Evolutionary conservation across 1,140 invertebrate genomes (phyloP), one percentile per base, ranked within the genome.

Genomic region (Spodoptera frugiperda): DNA sequence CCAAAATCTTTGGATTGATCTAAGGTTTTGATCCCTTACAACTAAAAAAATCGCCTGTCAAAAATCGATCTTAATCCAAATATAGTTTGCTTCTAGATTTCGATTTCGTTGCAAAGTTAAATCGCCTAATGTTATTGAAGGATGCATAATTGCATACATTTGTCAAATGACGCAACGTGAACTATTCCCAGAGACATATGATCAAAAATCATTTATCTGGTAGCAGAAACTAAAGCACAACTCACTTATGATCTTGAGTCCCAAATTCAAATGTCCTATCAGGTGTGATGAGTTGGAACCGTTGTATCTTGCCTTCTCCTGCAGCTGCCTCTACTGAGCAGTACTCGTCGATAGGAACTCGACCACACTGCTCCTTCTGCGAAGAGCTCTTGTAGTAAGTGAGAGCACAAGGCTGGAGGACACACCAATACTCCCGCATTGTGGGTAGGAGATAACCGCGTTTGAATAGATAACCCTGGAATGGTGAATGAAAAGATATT

Each of bases 401-500:
- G n/a, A 98, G 92, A 79, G 96, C 96, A 19, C 95, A 96, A 4
- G 97, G 97, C 73, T 96, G 95, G 5, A 98, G 90, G 2, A 97
- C 96, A 88, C 97, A 97, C 96, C 97, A 97, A 86, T 97, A 96
- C 77, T 97, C 97, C n/a, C 96, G 95, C 93, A 97, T 96, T 1
- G 96, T 96, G 10, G 96, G 97, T 65, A 98, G 89, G 6, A 97
- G 94, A 82, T 96, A 97, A 1, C 97, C 97, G 81, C 96, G 95
- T 88, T 97, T 97, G 81, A 95, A 95, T 48, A 97, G 92, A 84
- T 95, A 95, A 15, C 97, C 97, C 96, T 96, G 59, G 57, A n/a
- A 33, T 44, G 25, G 5, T 30, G 14, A 19, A 19, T 25, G 12
- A 51, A 8, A 51, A 15, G 49, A 15, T n/a, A 3, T 6, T 49